Evolutionary conservation across 2,113 vertebrate genomes (phyloP), one percentile per base, ranked within the genome.

Genomic region (Zapornia atra): DNA sequence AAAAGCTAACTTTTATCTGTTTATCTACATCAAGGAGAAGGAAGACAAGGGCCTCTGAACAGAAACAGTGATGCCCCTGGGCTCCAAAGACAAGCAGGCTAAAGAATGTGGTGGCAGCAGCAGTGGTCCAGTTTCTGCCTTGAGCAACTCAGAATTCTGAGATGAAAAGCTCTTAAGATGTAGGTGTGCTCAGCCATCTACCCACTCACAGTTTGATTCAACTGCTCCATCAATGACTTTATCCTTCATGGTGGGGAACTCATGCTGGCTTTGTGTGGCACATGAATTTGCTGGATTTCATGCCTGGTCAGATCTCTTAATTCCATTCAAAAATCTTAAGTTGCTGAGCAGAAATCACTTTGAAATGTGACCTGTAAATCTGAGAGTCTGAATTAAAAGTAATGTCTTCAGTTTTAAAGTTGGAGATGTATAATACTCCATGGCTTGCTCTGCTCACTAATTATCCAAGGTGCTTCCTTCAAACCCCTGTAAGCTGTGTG

Each of bases 351-450:
- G 64, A 54, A 82, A 60, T 38, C 46, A 56, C 46, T 40, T 82
- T 65, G 28, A 29, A 51, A 29, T 21, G 26, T 42, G 38, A 18
- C 57, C 44, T 54, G 36, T 34, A 51, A 69, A n/a, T 76, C 42
- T 26, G 1, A 19, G 10, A 24, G 15, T 1, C 15, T 50, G 42
- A n/a, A 31, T 46, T 18, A 4, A 16, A 77, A 68, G 12, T 1
- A 12, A 28, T 2, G 2, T 31, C 25, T 38, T 38, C 31, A 50
- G 31, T 28, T 51, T 53, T 22, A 3, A 73, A 48, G 4, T 1
- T 14, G 31, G 36, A 31, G 40, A 4, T 59, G 26, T 42, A 5
- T 59, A 11, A 2, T 10, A 2, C 9, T 17, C 4, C 0, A 4
- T 10, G 57, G 25, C 20, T 57, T 16, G 42, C 8, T 17, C 48